These are phyloP conservation scores for Scaptomyza montana DNA, from an alignment of 1,140 invertebrate species.

Conservation along the genomic window DNA sequence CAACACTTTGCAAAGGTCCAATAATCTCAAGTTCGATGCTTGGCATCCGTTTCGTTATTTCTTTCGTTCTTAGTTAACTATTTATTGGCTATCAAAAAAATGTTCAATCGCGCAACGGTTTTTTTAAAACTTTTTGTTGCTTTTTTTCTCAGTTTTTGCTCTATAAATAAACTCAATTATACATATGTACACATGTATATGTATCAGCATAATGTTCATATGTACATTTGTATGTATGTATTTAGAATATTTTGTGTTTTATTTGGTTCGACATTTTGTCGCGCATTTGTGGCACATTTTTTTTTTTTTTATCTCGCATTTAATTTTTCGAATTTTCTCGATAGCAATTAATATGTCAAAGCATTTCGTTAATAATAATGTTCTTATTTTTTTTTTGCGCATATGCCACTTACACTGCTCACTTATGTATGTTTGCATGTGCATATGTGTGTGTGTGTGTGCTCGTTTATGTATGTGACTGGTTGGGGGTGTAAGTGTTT, in stretches of 20 bases:
- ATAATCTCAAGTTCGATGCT: constrained; percentile 11
- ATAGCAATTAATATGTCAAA: constrained; percentile 71
- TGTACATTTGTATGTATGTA: constrained; percentile 46
- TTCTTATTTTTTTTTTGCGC: constrained; percentile 40
- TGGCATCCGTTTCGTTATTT: no score
- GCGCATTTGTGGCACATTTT: constrained; percentile 47
- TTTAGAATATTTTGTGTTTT: constrained; percentile 34
- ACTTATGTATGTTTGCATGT: constrained; percentile 2
- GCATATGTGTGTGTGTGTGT: not conserved
- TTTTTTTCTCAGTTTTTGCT: constrained; percentile 38
- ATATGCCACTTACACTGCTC: constrained; percentile 53
- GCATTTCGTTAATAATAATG: constrained; percentile 41
- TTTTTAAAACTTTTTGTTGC: constrained; percentile 11
- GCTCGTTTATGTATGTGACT: constrained; percentile 57
- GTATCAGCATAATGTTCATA: constrained; percentile 15
- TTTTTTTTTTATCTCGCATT: not conserved
- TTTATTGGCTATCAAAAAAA: constrained; percentile 79
- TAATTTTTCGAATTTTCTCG: constrained; percentile 57
- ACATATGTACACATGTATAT: constrained; percentile 11
- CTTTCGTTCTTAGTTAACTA: constrained; percentile 41
- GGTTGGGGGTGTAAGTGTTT: constrained; percentile 33
- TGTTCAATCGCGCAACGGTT: constrained; percentile 58
- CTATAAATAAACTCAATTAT: constrained; percentile 44
- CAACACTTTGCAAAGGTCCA: not conserved
- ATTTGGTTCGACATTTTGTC: constrained; percentile 70